Evolutionary conservation across 2,113 vertebrate genomes (phyloP), one percentile per base, ranked within the genome.

Genomic region (Dermatemys mawii): DNA sequence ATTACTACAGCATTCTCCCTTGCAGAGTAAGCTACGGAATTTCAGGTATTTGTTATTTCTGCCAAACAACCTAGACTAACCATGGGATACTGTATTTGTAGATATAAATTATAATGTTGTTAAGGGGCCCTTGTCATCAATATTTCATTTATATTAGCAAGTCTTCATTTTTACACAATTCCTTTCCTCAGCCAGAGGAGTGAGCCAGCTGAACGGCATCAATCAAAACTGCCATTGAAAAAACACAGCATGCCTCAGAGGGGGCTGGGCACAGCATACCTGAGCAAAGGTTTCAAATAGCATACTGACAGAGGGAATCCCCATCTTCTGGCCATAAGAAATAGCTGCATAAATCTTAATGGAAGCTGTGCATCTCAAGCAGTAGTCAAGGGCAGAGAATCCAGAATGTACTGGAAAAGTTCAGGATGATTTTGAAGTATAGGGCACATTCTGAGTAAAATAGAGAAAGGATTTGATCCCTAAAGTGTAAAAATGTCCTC

Each of bases 161-260:
- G 84, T 83, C 63, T 92, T 78, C 49, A 57, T 84, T 94, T 89
- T 82, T 80, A 84, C 75, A 93, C 90, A 83, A 81, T 89, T 94
- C 81, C 73, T 95, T 89, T 84, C 73, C 88, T 75, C 53, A 54
- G 81, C 86, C 86, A 97, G 35, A 70, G 73, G 78, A 93, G 82
- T 8, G 84, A 94, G 91, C 86, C 93, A 95, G 91, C 94, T 92
- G 84, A 93, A 94, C 11, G 57, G 81, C 84, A 97, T 96, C 93
- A 90, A 94, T 96, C 91, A 96, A 86, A 96, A 96, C 50, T 84
- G 90, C 73, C 91, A 84, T 53, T 97, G 87, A 80, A 94, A 93
- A 95, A 19, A 87, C 84, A 91, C 19, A 88, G 92, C 83, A 81
- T 78, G 44, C 2, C 89, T 92, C 70, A 14, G 75, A 88, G 94